Evolutionary conservation across 2,113 vertebrate species (phyloP).

Genomic region (Abramis brama): DNA sequence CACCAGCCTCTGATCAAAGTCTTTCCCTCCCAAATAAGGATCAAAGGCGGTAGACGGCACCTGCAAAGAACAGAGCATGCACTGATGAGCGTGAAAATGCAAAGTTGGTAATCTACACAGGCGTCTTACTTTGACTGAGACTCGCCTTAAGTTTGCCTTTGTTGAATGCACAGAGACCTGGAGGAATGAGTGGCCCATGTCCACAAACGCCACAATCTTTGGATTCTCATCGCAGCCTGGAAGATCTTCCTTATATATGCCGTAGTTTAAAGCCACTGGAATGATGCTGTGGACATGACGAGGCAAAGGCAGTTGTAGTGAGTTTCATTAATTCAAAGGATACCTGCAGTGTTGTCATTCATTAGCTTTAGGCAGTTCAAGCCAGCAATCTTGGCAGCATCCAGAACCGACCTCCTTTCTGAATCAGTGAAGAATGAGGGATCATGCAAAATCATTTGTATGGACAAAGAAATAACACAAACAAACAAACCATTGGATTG

Average conservation of each 20-base stretch:
- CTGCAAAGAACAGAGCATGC: constrained; percentile 64
- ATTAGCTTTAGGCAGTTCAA: constrained; percentile 82
- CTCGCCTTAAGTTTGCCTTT: constrained; percentile 82
- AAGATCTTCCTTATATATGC: constrained; percentile 84
- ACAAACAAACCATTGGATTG: constrained; percentile 40
- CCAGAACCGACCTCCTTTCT: constrained; percentile 80
- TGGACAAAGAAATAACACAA: constrained; percentile 27
- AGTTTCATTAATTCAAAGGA: constrained; percentile 39
- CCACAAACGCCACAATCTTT: constrained; percentile 80
- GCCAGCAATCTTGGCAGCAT: constrained; percentile 82
- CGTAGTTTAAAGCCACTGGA: constrained; percentile 80
- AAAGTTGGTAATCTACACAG: neutral
- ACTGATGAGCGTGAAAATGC: neutral
- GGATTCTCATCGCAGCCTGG: constrained; percentile 78
- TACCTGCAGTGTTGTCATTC: constrained; percentile 86
- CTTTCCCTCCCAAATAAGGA: constrained; percentile 80
- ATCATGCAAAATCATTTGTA: constrained; percentile 62
- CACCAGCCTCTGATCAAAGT: constrained; percentile 82
- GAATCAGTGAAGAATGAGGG: constrained; percentile 84
- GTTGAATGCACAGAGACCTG: constrained; percentile 83
- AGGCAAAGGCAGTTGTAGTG: neutral
- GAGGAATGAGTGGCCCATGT: constrained; percentile 84
- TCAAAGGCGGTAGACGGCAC: constrained; percentile 85
- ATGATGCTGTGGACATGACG: constrained; percentile 33
- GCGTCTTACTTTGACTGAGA: neutral